A percentile compares a stretch with the other conserved stretches of the same genome.
Evolutionary conservation across 2,113 vertebrate genomes (phyloP).

Genomic region (Myxocyprinus asiaticus): DNA sequence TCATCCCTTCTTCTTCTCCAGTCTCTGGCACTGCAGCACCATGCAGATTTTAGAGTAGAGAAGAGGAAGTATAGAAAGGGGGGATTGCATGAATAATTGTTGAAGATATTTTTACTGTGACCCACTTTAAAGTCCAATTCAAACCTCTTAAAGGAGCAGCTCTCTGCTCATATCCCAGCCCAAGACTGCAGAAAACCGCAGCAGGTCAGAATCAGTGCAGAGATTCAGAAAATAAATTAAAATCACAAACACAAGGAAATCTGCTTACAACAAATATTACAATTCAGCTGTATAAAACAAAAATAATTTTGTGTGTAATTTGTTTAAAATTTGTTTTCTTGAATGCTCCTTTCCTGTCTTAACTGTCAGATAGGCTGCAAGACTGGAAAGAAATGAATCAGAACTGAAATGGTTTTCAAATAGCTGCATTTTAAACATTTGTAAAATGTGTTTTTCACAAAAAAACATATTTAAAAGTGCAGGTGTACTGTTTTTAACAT

Average conservation of each 20-base stretch:
- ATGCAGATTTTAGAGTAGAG: constrained; percentile 64
- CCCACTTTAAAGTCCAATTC: constrained; percentile 77
- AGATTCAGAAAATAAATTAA: too few relatives aligned
- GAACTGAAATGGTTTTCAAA: neutral
- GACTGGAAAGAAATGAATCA: constrained; percentile 4
- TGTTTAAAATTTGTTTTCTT: neutral
- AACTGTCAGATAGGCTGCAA: neutral
- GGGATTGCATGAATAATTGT: constrained; percentile 79
- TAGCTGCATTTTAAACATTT: neutral
- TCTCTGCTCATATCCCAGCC: constrained; percentile 30
- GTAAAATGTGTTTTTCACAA: too few relatives aligned
- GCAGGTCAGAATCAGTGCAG: too few relatives aligned
- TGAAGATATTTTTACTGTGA: constrained; percentile 83
- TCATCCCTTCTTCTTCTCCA: constrained; percentile 57
- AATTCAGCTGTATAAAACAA: too few relatives aligned
- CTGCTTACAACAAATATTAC: too few relatives aligned
- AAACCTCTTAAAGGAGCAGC: constrained; percentile 73
- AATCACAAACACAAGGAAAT: too few relatives aligned
- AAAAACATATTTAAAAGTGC: neutral
- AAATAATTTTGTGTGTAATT: neutral
- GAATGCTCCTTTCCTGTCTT: neutral
- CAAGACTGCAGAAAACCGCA: constrained; percentile 36
- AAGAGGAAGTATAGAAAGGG: constrained; percentile 57
- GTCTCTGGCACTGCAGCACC: constrained; percentile 65
- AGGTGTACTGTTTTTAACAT: too few relatives aligned